Base-by-base conservation (phyloP, 92 coral and sea anemone species). In the Palythoa heliodiscus region DNA sequence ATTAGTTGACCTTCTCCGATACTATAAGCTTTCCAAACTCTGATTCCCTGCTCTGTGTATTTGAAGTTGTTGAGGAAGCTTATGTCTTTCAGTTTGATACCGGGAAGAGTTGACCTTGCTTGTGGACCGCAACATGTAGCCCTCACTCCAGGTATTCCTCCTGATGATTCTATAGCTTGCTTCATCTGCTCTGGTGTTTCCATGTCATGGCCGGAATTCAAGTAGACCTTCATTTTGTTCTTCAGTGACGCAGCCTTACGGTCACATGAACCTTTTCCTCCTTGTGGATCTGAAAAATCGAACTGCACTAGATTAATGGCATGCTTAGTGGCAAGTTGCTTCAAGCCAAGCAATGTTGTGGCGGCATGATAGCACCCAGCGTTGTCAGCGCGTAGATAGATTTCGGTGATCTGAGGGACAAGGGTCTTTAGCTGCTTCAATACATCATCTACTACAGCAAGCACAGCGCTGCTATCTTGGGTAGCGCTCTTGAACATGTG, bases 291-390 rank as follows among this genome's bases (percentile, higher is more conserved):
- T 23, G 82, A 76, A 55, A 76, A 76, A 57, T 76, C 82, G 20
- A 57, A 53, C 47, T 55, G 64, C 66, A 24, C 66, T 20, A 76
- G 58, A 15, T 29, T 25, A 6, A 54, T 29, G 66, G 63, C 50
- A 76, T 76, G 37, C 67, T 55, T 25, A 53, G 58, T 35, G 19
- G 82, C 82, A 29, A 54, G 43, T 52, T 23, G 67, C 66, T 76
- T 76, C 11, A 57, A 17, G 11, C 67, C 68, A 24, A 77, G 61
- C 48, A 57, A 50, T 35, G 82, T 58, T 25, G 61, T 39, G 66
- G 82, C 82, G 13, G 82, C 55, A 24, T 29, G 82, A 25, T 76
- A 76, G 66, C 82, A 76, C 25, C 82, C 82, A 20, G 82, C 82
- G 68, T 76, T 76, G 60, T 76, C 82, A 29, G 40, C 52, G 17